These are phyloP conservation scores for Montipora foliosa DNA, from an alignment of 64 coral and sea anemone genomes.

Conservation along the genomic window DNA sequence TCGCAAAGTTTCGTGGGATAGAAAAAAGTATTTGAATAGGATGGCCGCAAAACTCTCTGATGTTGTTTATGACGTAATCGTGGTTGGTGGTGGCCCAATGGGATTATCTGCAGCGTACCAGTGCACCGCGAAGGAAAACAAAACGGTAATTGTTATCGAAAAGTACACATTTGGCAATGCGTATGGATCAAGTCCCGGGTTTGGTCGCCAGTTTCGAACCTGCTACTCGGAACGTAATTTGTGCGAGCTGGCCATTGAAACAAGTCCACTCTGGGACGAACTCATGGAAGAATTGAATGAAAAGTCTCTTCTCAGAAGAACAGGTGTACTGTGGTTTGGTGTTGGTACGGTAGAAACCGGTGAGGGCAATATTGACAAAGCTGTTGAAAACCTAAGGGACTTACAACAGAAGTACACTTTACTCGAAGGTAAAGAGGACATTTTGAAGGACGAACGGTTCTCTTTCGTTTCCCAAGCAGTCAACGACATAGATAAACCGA, in stretches of 20 bases:
- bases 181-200: conserved; percentile 51
- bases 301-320: conserved; percentile 28
- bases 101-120: conserved; percentile 51
- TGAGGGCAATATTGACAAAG: conserved; percentile 53
- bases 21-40: background rate
- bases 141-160: conserved; percentile 54
- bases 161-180: conserved; percentile 44
- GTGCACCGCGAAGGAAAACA: conserved; percentile 44
- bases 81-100: conserved; percentile 57
- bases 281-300: conserved; percentile 55
- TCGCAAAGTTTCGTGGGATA: background rate
- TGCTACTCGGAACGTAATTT: conserved; percentile 46
- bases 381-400: conserved; percentile 22
- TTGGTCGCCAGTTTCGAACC: conserved; percentile 57
- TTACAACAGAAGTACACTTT: conserved; percentile 9
- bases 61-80: conserved; percentile 37
- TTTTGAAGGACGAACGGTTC: conserved; percentile 39
- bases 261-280: conserved; percentile 22
- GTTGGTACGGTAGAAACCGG: conserved; percentile 45
- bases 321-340: conserved; percentile 53
- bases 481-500: conserved; percentile 44
- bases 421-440: conserved; percentile 50
- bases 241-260: conserved; percentile 46
- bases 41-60: conserved; percentile 11
- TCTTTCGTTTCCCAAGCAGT: conserved; percentile 42